Evolutionary conservation across 2,797 vertebrate genomes (phyloP), one percentile per base, ranked within the genome.

Genomic region (Sebastes oblongus): DNA sequence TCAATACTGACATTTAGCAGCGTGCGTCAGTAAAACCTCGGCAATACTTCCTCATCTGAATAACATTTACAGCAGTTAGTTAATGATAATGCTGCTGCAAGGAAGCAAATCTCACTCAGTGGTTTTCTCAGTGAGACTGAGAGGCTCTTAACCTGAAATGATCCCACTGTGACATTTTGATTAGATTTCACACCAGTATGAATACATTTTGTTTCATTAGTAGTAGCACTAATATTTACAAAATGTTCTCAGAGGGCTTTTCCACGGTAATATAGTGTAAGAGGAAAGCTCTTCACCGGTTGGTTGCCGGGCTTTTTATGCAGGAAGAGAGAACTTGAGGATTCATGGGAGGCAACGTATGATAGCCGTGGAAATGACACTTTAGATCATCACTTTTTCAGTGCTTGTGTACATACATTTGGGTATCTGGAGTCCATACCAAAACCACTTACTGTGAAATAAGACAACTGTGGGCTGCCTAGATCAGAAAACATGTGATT

Each of bases 161-260:
- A 87, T 84, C 72, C 76, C 77, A 3, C 24, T 81, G 72, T 77
- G 84, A 83, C 66, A 74, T 73, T 85, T 39, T 86, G 67, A 89
- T 87, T 85, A 61, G 78, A 81, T 87, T 83, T 83, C 69, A 75
- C 83, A 81, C 54, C 73, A 42, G 72, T 46, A 55, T 72, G 78
- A 91, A 87, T 79, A 82, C 0, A 81, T 79, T 78, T 74, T 72
- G 65, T 67, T 84, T 84, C 77, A 85, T 89, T 87, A 83, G 52
- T 3, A 64, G 14, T 3, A 22, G 30, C 12, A 16, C 58, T 75
- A 66, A 74, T 77, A 72, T 86, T 87, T 77, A 54, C 66, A 14
- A 82, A 87, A 82, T 70, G 55, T 68, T 82, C 75, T 72, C 75
- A 25, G 25, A 70, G 69, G 77, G 30, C 14, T 54, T 72, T 60